Evolutionary conservation across 1,140 invertebrate species (phyloP).

Genomic region (Mycetomoellerius zeteki): DNA sequence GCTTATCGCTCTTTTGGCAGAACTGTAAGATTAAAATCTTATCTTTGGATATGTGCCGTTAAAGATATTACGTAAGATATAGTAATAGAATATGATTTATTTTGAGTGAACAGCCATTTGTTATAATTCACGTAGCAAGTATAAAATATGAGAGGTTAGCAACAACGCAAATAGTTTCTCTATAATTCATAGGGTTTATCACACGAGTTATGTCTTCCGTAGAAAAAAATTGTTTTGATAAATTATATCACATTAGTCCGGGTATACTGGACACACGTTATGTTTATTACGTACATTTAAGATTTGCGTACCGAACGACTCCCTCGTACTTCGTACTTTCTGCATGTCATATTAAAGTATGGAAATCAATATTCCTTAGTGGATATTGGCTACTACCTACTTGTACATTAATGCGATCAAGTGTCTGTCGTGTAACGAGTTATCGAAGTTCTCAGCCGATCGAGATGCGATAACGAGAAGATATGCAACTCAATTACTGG

Average conservation of each 20-base stretch:
- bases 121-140: constrained; percentile 29
- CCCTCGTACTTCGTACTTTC: constrained; percentile 16
- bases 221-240: constrained; percentile 44
- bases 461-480: constrained; percentile 44
- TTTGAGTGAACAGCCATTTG: constrained; percentile 22
- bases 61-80: neutral
- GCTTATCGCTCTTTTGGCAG: neutral
- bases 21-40: neutral
- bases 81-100: constrained; percentile 16
- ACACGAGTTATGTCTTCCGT: constrained; percentile 28
- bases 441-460: constrained; percentile 52
- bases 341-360: constrained; percentile 33
- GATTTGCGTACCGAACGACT: constrained; percentile 25
- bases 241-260: constrained; percentile 49
- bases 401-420: constrained; percentile 59
- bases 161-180: constrained; percentile 19
- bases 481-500: constrained; percentile 13
- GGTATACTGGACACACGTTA: constrained; percentile 24
- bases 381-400: constrained; percentile 50
- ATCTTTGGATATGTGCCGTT: neutral
- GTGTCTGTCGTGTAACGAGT: constrained; percentile 63
- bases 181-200: constrained; percentile 46
- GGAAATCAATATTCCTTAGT: constrained; percentile 66
- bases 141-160: constrained; percentile 25
- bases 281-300: constrained; percentile 54